phyloP scores from a whole-genome alignment of 1,140 invertebrate species.

The Cydia pomonella region DNA sequence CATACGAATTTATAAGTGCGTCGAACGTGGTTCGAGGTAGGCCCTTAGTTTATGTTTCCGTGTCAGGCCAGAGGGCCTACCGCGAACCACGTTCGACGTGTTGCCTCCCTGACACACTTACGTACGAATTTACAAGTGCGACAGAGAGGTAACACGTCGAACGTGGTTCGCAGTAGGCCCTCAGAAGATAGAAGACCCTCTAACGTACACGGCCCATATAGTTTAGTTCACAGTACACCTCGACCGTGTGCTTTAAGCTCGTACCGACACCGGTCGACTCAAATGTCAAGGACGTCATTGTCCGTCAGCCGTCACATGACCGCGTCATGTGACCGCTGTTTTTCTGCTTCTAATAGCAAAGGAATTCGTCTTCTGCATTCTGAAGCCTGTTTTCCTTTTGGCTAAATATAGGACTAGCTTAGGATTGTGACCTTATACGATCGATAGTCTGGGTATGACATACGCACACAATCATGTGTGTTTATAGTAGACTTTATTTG shows the following conservation, averaged over 20 bases:
- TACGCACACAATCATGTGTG: neutral
- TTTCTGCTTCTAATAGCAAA: constrained; percentile 2
- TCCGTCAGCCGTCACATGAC: constrained; percentile 42
- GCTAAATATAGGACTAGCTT: constrained; percentile 1
- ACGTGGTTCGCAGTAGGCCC: too few species aligned
- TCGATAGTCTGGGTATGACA: neutral
- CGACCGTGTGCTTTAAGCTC: neutral
- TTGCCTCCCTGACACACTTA: too few species aligned
- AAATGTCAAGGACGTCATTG: neutral
- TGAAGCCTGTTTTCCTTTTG: neutral
- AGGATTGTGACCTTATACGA: neutral
- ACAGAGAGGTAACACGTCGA: too few species aligned
- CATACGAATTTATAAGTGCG: too few species aligned
- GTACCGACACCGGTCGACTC: neutral
- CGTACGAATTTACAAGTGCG: too few species aligned
- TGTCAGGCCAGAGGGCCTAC: too few species aligned
- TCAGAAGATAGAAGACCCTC: too few species aligned
- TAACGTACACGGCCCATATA: too few species aligned
- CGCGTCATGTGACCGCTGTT: constrained; percentile 52
- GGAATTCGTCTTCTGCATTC: constrained; percentile 8
- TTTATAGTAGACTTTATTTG: too few species aligned
- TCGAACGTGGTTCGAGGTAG: too few species aligned
- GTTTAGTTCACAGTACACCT: neutral
- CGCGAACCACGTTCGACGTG: too few species aligned
- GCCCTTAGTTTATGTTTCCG: too few species aligned